Conservation (phyloP, 2,113 vertebrate species). For the Sinocyclocheilus anophthalmus region DNA sequence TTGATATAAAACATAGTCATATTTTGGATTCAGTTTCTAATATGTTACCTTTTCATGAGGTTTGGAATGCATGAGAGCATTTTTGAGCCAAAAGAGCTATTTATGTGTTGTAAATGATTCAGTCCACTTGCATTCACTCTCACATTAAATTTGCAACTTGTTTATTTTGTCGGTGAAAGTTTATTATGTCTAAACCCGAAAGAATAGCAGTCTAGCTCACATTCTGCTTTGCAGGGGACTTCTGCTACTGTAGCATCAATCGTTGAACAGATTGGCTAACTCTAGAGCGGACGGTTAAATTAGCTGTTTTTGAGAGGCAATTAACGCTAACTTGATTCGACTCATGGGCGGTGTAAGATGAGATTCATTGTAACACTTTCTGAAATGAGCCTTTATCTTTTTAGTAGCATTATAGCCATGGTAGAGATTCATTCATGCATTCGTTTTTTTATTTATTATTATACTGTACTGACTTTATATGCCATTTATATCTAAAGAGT, state of each 20-base stretch:
- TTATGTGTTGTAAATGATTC: constrained; percentile 35
- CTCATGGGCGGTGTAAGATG: constrained; percentile 19
- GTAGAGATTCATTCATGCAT: background rate
- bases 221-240: constrained; percentile 10
- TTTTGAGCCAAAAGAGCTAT: constrained; percentile 35
- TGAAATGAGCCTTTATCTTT: constrained; percentile 18
- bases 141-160: constrained; percentile 4
- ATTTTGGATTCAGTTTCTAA: constrained; percentile 59
- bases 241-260: constrained; percentile 46
- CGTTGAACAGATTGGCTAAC: constrained; percentile 19
- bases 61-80: constrained; percentile 26
- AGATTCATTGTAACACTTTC: background rate
- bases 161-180: constrained; percentile 11
- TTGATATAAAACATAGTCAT: constrained; percentile 55
- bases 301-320: constrained; percentile 20
- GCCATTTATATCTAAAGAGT: no score
- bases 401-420: constrained; percentile 44
- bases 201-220: constrained; percentile 6
- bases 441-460: constrained; percentile 35
- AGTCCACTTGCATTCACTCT: constrained; percentile 33
- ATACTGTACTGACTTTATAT: constrained; percentile 45
- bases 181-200: background rate
- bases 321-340: constrained; percentile 31
- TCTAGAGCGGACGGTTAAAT: background rate
- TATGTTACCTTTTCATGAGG: constrained; percentile 26